Percentiles rank a stretch among this genome's conserved stretches.
Conservation (phyloP, 2,888 invertebrate species). For the Epiblema foenella region DNA sequence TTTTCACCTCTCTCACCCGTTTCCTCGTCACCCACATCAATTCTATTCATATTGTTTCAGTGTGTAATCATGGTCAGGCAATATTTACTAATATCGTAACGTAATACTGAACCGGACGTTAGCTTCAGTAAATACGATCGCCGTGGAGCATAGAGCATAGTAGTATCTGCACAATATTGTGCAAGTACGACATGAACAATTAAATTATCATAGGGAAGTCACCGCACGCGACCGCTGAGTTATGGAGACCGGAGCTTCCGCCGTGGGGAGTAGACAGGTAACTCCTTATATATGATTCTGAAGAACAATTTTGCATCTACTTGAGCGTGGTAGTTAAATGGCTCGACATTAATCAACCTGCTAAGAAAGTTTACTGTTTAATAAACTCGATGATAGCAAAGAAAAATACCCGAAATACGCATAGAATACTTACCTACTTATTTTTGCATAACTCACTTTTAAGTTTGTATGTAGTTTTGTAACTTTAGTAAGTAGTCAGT, state of each 20-base stretch:
- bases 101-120: not conserved
- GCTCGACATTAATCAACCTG: too few species aligned
- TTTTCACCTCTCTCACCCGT: not conserved
- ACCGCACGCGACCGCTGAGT: constrained; percentile 77
- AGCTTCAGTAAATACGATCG: constrained; percentile 17
- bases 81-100: not conserved
- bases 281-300: constrained; percentile 43
- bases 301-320: not conserved
- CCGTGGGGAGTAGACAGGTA: constrained; percentile 48
- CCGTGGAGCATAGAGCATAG: constrained; percentile 16
- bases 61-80: too few species aligned
- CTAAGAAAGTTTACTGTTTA: too few species aligned
- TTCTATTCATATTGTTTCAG: not conserved
- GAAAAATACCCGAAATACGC: too few species aligned
- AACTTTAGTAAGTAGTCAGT: too few species aligned
- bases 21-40: not conserved
- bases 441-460: too few species aligned
- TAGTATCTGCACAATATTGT: constrained; percentile 36
- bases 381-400: too few species aligned
- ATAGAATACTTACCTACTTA: too few species aligned
- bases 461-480: too few species aligned
- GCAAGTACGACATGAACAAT: constrained; percentile 76
- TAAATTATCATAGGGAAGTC: constrained; percentile 83
- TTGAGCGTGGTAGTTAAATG: not conserved
- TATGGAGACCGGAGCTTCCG: constrained; percentile 64